Evolutionary conservation across 2,113 vertebrate species (phyloP).

Genomic region (Micromys minutus): DNA sequence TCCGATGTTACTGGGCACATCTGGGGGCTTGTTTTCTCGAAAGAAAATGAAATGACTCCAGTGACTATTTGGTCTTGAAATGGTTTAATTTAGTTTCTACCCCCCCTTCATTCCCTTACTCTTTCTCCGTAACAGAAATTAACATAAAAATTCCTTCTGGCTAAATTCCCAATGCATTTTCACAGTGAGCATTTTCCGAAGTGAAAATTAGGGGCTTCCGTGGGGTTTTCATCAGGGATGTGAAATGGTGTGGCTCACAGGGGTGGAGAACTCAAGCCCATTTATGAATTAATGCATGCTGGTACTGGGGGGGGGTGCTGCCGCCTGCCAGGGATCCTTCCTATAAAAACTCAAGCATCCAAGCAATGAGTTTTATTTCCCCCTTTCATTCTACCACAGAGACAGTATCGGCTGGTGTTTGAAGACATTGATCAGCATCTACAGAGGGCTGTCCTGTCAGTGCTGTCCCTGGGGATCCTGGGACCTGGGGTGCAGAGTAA

Average conservation of each 20-base stretch:
- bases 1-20: slow-evolving; percentile 18
- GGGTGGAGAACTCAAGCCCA: slow-evolving; percentile 60
- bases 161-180: slow-evolving; percentile 79
- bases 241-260: slow-evolving; percentile 66
- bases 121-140: slow-evolving; percentile 68
- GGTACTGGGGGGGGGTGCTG: slow-evolving; percentile 32
- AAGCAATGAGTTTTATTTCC: slow-evolving; percentile 35
- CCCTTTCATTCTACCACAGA: slow-evolving; percentile 34
- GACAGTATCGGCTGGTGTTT: slow-evolving; percentile 40
- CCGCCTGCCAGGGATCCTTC: slow-evolving; percentile 30
- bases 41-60: slow-evolving; percentile 68
- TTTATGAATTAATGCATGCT: slow-evolving; percentile 75
- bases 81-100: slow-evolving; percentile 54
- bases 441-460: slow-evolving; percentile 29
- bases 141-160: slow-evolving; percentile 80
- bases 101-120: neutral
- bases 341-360: neutral
- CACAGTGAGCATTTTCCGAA: slow-evolving; percentile 79
- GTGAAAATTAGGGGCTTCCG: slow-evolving; percentile 79
- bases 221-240: slow-evolving; percentile 70
- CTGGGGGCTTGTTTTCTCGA: slow-evolving; percentile 56
- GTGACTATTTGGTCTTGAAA: slow-evolving; percentile 73
- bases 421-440: slow-evolving; percentile 39
- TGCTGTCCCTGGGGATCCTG: neutral
- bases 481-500: neutral